phyloP scores from a whole-genome alignment of 2,797 vertebrate species.

The Xenops minutus region DNA sequence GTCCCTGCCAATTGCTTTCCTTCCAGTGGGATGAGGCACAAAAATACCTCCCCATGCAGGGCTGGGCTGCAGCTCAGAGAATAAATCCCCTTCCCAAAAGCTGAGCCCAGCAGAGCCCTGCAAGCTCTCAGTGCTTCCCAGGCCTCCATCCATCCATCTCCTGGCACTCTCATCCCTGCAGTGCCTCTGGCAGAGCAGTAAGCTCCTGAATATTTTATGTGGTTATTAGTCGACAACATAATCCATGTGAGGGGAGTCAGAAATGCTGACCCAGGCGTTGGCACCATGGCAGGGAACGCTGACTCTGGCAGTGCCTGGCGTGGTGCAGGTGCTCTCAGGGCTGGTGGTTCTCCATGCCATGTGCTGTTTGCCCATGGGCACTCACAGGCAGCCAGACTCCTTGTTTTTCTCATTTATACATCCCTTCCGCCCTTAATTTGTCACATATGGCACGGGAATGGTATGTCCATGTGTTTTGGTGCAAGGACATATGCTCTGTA shows the following conservation, averaged over 20 bases:
- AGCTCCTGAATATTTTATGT: constrained; percentile 59
- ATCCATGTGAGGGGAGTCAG: constrained; percentile 28
- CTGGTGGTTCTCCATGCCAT: neutral
- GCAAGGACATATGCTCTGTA: neutral
- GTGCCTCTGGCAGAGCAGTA: constrained; percentile 33
- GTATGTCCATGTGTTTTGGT: neutral
- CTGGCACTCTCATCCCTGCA: constrained; percentile 19
- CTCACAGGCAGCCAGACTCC: neutral
- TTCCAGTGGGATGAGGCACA: accelerated
- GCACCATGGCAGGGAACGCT: neutral
- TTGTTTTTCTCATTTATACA: neutral
- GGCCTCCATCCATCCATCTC: neutral
- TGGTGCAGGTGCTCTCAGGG: neutral
- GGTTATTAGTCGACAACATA: constrained; percentile 32
- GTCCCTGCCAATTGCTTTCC: neutral
- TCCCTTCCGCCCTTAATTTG: neutral
- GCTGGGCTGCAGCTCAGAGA: neutral
- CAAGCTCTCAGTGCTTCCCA: neutral
- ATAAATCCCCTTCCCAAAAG: neutral
- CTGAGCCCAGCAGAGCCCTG: too few species aligned
- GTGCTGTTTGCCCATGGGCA: neutral
- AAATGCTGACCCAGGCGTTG: constrained; percentile 20
- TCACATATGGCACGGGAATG: constrained; percentile 1
- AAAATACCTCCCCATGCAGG: neutral
- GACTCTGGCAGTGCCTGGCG: neutral